Evolutionary conservation across 1,140 invertebrate species (phyloP), one percentile per base, ranked within the genome.

Genomic region (Monochamus saltuarius): DNA sequence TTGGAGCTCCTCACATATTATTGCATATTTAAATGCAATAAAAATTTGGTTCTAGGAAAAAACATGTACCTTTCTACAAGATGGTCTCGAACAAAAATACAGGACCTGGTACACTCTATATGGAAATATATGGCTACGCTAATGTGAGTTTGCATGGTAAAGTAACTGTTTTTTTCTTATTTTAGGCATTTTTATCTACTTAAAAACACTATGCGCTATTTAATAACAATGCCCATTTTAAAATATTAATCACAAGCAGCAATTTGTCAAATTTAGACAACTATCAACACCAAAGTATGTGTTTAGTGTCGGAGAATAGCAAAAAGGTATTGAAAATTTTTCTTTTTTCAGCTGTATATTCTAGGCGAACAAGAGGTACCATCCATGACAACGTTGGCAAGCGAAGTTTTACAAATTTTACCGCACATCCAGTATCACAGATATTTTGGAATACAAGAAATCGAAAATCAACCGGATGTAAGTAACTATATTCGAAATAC

Each of bases 321-420:
- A n/a, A n/a, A n/a, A n/a, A 35, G 35, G 17, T n/a, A 14, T 51
- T 2, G 37, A 10, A 58, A 16, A 9, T 16, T 34, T 38, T 7
- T 19, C 11, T 16, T 22, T 49, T 51, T 71, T 74, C 52, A 86
- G 83, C 71, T 86, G 9, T 86, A 84, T 42, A 79, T 85, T 22
- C 65, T 86, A 3, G 84, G 85, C 8, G 79, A 80, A 60, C 83
- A 86, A 70, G 85, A 87, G 64, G 84, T 87, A 0, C 85, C 85
- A 8, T 81, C 83, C 1, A 68, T 85, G 22, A 84, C 84, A 0
- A 84, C 83, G 1, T 77, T 82, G 0, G 81, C 81, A 43, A 82
- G 82, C 0, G 84, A 86, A 59, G 78, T 83, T 16, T 51, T 76
- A 11, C 61, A 64, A 55, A 55, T 74, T 47, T 58, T 50, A 4